Evolutionary conservation across 92 coral and sea anemone species (phyloP), one percentile per base, ranked within the genome.

Genomic region (Palythoa grandis): DNA sequence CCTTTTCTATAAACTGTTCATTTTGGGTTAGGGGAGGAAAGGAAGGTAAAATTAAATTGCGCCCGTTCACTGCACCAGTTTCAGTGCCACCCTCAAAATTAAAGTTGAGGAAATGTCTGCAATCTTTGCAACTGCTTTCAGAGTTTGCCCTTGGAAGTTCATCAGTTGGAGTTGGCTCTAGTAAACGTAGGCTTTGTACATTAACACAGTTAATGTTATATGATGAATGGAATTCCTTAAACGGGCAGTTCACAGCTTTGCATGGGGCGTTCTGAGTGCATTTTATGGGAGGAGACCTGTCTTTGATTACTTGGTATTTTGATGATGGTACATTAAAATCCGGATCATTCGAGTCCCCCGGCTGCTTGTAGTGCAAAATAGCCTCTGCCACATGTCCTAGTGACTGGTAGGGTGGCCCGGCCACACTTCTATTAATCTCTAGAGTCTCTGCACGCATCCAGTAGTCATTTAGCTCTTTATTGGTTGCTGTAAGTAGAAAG

Each of bases 361-460:
- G 65, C 5, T 47, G 16, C 13, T 82, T 25, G 67, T 88, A 88
- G 87, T 91, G 89, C 38, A 93, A 78, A 58, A 93, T 87, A 79
- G 89, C 93, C 87, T 83, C 88, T 37, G 92, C 93, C 56, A 85
- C 87, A 72, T 89, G 85, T 19, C 88, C 88, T 8, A 43, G 50
- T 52, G 79, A 85, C 19, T 92, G 91, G 56, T 86, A 88, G 25
- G 95, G 88, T 35, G 85, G 75, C 15, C 74, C 50, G 0, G 85
- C 58, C 17, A 80, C 86, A 50, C 68, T 74, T 60, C 87, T 80
- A 24, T 90, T 16, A 37, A 87, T 78, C 61, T 87, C 93, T 87
- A 92, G 56, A 23, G 92, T 94, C 68, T 92, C 92, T 13, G 94
- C 95, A 12, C 90, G 86, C 69, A 94, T 90, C 88, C 92, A 91